Evolutionary conservation across 2,888 invertebrate species (phyloP).

Genomic region (Alcis repandata): DNA sequence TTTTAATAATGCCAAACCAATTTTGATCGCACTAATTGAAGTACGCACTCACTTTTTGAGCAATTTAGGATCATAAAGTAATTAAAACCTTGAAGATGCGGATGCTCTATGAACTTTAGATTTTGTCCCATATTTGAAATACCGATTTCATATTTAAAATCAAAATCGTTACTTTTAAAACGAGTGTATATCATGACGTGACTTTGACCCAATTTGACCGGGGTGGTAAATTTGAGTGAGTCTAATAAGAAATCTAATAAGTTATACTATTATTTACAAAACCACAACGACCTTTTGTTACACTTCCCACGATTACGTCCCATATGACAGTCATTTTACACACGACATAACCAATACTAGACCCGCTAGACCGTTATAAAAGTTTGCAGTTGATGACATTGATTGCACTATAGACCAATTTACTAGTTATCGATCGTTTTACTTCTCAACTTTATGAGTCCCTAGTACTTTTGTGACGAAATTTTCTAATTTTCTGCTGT

Average conservation of each 20-base stretch:
- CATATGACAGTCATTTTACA: background rate
- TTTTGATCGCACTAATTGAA: conserved; percentile 16
- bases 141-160: background rate
- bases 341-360: background rate
- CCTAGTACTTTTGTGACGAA: background rate
- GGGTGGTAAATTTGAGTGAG: background rate
- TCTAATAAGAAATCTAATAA: background rate
- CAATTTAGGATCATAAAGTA: conserved; percentile 21
- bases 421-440: too few relatives aligned
- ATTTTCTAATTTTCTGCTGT: background rate
- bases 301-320: background rate
- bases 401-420: too few relatives aligned
- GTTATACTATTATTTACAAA: background rate
- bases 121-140: background rate
- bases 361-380: too few relatives aligned
- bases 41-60: conserved; percentile 6
- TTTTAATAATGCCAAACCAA: conserved; percentile 24
- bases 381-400: background rate
- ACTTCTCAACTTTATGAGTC: background rate
- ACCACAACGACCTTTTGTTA: conserved; percentile 6
- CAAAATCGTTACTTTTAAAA: background rate
- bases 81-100: conserved; percentile 19
- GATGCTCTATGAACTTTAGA: conserved; percentile 10
- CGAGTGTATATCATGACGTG: background rate
- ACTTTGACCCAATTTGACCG: background rate